Base-by-base conservation (phyloP, 2,797 vertebrate genomes). In the Botia almorhae region DNA sequence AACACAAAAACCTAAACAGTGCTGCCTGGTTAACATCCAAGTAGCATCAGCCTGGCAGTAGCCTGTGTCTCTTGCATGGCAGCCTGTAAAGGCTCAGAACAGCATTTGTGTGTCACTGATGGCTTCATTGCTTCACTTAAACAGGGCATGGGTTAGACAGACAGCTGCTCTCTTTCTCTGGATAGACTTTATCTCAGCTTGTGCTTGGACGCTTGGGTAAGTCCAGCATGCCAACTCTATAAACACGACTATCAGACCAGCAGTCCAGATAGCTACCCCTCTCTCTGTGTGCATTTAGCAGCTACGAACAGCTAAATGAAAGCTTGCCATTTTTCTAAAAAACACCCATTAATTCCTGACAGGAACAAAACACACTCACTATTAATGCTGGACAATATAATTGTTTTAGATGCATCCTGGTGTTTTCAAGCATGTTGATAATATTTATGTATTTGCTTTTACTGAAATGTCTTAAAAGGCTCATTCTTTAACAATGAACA, bases 111-210 rank as follows among this genome's bases (percentile, higher is more conserved):
- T 43, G 74, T 55, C 69, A 81, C 80, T 74, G 81, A 89, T 87
- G 81, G 83, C 80, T 86, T 83, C 84, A 82, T 81, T 68, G 85
- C 89, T 91, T 90, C 86, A 90, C 91, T 91, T 91, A 89, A 89
- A 82, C 51, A 85, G 58, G 69, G 79, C 72, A 85, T 85, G 86
- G 84, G 89, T 83, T 86, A 89, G 74, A 64, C 63, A 82, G 33
- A 85, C 74, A 84, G 29, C 67, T 50, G 23, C 83, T 82, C 85
- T 82, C 86, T 82, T 39, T 69, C n/a, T 21, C 63, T 63, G 48
- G 48, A 64, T 61, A 43, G 67, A 51, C 51, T 70, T 74, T 80
- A 70, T 39, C 69, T 84, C 76, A 85, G 87, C 85, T 78, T 60
- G 58, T 76, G 87, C 87, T 85, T 85, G 78, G 86, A 83, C 87